Evolutionary conservation across 2,797 vertebrate genomes (phyloP).

Genomic region (Fistularia tabacaria): DNA sequence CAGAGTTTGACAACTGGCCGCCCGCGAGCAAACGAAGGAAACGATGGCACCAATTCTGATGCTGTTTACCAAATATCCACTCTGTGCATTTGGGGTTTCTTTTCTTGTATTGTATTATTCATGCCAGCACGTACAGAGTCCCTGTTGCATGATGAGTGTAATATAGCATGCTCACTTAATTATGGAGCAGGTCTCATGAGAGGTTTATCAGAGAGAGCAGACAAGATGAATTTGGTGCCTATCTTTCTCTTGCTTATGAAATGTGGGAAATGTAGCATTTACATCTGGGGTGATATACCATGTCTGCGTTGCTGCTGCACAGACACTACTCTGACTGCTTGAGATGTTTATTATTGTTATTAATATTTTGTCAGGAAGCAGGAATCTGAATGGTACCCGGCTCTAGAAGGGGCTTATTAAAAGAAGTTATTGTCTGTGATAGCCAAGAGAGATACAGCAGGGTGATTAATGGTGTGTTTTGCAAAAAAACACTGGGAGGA

Average conservation of each 20-base stretch:
- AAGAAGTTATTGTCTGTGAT: constrained; percentile 66
- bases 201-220: constrained; percentile 51
- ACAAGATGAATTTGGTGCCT: constrained; percentile 53
- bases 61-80: constrained; percentile 33
- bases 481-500: constrained; percentile 40
- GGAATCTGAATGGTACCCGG: constrained; percentile 57
- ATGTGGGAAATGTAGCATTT: constrained; percentile 48
- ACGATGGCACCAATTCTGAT: constrained; percentile 31
- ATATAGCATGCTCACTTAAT: constrained; percentile 63
- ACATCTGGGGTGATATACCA: constrained; percentile 42
- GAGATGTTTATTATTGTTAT: constrained; percentile 68
- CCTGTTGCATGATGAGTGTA: constrained; percentile 58
- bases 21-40: constrained; percentile 20
- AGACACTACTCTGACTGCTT: constrained; percentile 25
- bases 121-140: constrained; percentile 45
- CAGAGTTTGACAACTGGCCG: constrained; percentile 30
- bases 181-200: constrained; percentile 60
- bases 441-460: constrained; percentile 54
- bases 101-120: constrained; percentile 57
- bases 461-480: constrained; percentile 52
- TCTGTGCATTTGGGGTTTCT: constrained; percentile 33
- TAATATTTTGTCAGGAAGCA: constrained; percentile 68
- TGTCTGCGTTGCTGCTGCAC: constrained; percentile 38
- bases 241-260: constrained; percentile 42
- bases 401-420: constrained; percentile 69